Evolutionary conservation across 2,888 invertebrate genomes (phyloP).

Genomic region (Scaptomyza flava): DNA sequence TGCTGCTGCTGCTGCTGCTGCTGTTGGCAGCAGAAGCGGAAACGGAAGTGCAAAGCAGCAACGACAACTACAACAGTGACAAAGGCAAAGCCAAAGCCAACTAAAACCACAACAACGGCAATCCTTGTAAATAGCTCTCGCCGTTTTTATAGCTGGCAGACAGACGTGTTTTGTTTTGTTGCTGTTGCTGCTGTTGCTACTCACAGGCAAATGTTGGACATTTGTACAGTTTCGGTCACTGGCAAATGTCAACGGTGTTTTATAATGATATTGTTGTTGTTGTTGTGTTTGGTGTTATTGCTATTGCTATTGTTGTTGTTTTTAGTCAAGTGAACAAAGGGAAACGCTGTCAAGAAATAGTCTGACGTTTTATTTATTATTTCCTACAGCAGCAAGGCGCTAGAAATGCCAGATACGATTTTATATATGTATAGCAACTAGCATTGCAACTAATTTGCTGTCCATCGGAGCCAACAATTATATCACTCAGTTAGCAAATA

Average conservation of each 20-base stretch:
- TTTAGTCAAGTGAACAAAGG: slow-evolving; percentile 28
- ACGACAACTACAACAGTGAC: slow-evolving; percentile 21
- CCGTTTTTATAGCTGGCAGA: slow-evolving; percentile 40
- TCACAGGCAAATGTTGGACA: slow-evolving; percentile 69
- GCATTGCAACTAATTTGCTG: slow-evolving; percentile 53
- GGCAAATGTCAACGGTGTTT: slow-evolving; percentile 72
- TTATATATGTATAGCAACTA: slow-evolving; percentile 13
- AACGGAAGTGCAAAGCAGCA: slow-evolving; percentile 69
- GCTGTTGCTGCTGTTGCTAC: slow-evolving; percentile 36
- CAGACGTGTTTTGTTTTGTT: slow-evolving; percentile 32
- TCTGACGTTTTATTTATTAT: slow-evolving; percentile 57
- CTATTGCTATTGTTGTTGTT: slow-evolving; percentile 19
- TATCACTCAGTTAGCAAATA: slow-evolving; percentile 23
- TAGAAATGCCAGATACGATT: slow-evolving; percentile 28
- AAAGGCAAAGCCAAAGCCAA: slow-evolving; percentile 27
- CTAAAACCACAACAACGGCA: slow-evolving; percentile 62
- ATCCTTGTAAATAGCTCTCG: slow-evolving; percentile 62
- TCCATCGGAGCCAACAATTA: slow-evolving; percentile 25
- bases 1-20: background rate
- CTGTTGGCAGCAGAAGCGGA: slow-evolving; percentile 51
- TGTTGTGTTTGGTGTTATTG: slow-evolving; percentile 1
- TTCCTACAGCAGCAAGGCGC: slow-evolving; percentile 50
- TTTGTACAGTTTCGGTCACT: slow-evolving; percentile 72
- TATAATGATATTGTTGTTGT: slow-evolving; percentile 42
- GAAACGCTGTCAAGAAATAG: slow-evolving; percentile 45